Conservation (phyloP, 2,113 vertebrate genomes). For the Sakesphorus luctuosus region DNA sequence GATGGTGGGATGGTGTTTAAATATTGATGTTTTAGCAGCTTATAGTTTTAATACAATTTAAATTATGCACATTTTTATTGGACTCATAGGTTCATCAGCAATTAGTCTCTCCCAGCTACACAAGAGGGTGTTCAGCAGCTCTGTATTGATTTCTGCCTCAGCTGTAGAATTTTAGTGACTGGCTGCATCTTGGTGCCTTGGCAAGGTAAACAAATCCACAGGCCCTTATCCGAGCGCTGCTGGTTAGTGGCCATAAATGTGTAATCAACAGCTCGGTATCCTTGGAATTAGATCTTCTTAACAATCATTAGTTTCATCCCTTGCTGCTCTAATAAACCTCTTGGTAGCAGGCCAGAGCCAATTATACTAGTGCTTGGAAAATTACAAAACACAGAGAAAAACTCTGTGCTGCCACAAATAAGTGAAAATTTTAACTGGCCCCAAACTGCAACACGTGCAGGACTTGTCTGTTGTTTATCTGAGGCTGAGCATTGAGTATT, state of each 20-base stretch:
- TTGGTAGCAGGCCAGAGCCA: conserved; percentile 26
- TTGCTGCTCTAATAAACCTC: neutral
- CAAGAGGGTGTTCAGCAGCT: neutral
- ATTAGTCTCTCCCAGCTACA: neutral
- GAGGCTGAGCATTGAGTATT: accelerated
- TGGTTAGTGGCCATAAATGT: neutral
- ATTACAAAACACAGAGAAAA: neutral
- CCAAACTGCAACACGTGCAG: accelerated
- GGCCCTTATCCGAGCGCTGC: neutral
- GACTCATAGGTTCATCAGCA: neutral
- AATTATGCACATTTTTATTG: conserved; percentile 39
- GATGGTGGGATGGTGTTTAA: conserved; percentile 13
- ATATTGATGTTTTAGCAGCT: conserved; percentile 40
- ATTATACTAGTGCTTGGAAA: neutral
- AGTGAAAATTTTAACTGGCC: neutral
- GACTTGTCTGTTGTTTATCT: neutral
- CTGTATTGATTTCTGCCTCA: neutral
- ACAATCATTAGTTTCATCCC: conserved; percentile 26
- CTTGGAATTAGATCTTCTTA: conserved; percentile 35
- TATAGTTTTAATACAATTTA: conserved; percentile 45
- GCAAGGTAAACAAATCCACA: neutral
- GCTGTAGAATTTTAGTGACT: neutral
- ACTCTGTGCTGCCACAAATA: neutral
- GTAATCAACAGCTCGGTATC: neutral
- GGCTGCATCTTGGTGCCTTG: neutral